Evolutionary conservation across 2,888 invertebrate species (phyloP).

Genomic region (Andrena bicolor): DNA sequence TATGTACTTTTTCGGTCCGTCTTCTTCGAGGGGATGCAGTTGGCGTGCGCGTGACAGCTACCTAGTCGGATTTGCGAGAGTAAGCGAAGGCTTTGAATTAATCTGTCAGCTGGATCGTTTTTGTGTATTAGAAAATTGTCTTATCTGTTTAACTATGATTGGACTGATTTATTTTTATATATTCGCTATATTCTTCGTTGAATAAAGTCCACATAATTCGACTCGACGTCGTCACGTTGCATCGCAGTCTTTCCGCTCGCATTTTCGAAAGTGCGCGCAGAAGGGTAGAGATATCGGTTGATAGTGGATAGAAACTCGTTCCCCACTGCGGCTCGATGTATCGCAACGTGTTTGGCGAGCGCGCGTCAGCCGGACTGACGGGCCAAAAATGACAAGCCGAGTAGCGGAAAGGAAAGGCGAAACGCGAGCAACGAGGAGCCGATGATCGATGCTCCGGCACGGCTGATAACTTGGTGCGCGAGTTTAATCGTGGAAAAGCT

Average conservation of each 20-base stretch:
- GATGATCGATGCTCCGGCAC: conserved; percentile 58
- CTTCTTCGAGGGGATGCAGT: too few species aligned
- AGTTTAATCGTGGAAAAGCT: conserved; percentile 53
- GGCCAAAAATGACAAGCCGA: conserved; percentile 60
- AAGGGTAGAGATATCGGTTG: conserved; percentile 24
- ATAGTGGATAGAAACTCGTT: conserved; percentile 53
- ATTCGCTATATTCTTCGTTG: background rate
- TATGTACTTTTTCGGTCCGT: too few species aligned
- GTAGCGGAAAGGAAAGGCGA: conserved; percentile 54
- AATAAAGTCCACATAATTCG: conserved; percentile 6
- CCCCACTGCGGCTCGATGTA: conserved; percentile 25
- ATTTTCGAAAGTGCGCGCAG: conserved; percentile 33
- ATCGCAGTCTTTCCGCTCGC: conserved; percentile 8
- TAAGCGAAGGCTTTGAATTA: background rate
- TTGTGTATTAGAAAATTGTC: too few species aligned
- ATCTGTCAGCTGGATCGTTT: too few species aligned
- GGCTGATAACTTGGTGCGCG: conserved; percentile 41
- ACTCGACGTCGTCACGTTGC: background rate
- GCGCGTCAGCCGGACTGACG: conserved; percentile 49
- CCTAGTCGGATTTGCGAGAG: too few species aligned
- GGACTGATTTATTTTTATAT: too few species aligned
- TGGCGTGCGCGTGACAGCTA: too few species aligned
- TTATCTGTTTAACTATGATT: too few species aligned
- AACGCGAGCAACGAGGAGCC: conserved; percentile 37
- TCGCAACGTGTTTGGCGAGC: conserved; percentile 36